Evolutionary conservation across 1,140 invertebrate genomes (phyloP).

Genomic region (Monochamus saltuarius): DNA sequence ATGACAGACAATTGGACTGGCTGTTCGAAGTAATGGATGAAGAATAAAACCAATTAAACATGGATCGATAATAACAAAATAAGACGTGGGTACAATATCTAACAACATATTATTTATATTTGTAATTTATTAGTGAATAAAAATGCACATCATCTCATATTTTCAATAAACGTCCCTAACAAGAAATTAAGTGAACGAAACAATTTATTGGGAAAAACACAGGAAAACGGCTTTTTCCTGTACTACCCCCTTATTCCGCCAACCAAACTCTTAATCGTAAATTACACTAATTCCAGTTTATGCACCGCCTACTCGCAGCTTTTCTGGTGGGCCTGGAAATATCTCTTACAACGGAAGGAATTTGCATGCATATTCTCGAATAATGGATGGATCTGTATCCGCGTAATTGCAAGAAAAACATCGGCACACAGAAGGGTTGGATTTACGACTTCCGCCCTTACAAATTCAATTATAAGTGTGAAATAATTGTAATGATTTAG

Average conservation of each 20-base stretch:
- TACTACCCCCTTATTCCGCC: not conserved
- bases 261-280: constrained; percentile 1
- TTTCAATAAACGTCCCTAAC: not conserved
- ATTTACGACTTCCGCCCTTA: not conserved
- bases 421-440: not conserved
- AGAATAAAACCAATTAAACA: no score
- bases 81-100: no score
- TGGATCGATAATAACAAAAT: no score
- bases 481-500: no score
- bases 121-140: no score
- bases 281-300: constrained; percentile 17
- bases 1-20: no score
- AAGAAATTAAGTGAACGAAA: not conserved
- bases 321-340: constrained; percentile 7
- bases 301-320: not conserved
- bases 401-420: no score
- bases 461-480: no score
- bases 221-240: not conserved
- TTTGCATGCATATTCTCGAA: constrained; percentile 16
- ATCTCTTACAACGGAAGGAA: constrained; percentile 1
- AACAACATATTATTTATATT: no score
- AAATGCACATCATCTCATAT: no score
- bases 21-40: no score
- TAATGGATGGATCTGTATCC: no score
- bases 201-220: not conserved